A percentile compares a stretch with the other conserved stretches of the same genome.
Evolutionary conservation across 53 echinoderm and acorn worm genomes (phyloP).

Genomic region (Echinometra lucunter): DNA sequence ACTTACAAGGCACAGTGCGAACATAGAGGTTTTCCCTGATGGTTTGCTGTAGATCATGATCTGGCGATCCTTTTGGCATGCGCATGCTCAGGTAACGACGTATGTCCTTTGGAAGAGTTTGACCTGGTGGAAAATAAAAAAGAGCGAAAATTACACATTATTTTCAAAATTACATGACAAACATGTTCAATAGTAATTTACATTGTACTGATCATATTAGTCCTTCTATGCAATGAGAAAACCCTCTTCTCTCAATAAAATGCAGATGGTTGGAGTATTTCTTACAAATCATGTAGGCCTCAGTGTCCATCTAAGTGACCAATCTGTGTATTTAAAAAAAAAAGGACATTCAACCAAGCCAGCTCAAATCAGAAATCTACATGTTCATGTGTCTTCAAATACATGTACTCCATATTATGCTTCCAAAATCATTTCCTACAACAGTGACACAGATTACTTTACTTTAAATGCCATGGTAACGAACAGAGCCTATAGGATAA

Average conservation of each 20-base stretch:
- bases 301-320: too few species aligned
- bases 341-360: neutral
- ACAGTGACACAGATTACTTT: constrained; percentile 21
- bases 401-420: too few species aligned
- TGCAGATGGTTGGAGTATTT: too few species aligned
- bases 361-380: neutral
- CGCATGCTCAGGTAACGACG: constrained; percentile 90
- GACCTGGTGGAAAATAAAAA: constrained; percentile 76
- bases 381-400: too few species aligned
- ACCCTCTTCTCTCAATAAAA: neutral
- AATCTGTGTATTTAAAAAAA: neutral
- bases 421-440: neutral
- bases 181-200: too few species aligned
- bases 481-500: neutral
- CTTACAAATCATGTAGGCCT: too few species aligned
- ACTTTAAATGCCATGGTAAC: neutral
- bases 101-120: constrained; percentile 88
- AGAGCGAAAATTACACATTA: neutral
- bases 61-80: constrained; percentile 93
- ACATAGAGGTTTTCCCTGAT: constrained; percentile 97
- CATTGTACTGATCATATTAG: neutral
- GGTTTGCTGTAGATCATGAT: constrained; percentile 96
- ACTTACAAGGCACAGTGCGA: constrained; percentile 99
- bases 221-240: neutral
- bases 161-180: neutral